A percentile compares a stretch with the other conserved stretches of the same genome.
Evolutionary conservation across 2,888 invertebrate genomes (phyloP).

Genomic region (Chromoteleia sp.): DNA sequence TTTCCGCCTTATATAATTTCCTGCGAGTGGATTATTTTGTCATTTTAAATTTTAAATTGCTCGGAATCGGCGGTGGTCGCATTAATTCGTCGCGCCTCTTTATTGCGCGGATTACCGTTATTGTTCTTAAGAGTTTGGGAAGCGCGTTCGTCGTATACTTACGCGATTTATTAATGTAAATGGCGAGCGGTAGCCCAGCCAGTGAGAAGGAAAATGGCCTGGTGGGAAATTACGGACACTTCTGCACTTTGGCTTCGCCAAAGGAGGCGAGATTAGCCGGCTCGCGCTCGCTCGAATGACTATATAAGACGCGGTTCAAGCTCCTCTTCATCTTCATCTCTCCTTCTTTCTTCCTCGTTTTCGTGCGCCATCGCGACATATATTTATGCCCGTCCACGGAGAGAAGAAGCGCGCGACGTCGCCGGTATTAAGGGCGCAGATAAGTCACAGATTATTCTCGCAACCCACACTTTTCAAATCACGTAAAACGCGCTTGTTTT

Average conservation of each 20-base stretch:
- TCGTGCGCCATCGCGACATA: slow-evolving; percentile 42
- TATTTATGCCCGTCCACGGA: slow-evolving; percentile 45
- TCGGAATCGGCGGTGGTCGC: no score
- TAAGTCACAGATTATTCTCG: slow-evolving; percentile 60
- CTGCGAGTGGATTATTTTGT: slow-evolving; percentile 15
- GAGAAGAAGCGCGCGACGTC: slow-evolving; percentile 36
- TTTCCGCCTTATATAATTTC: no score
- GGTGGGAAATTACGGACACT: slow-evolving; percentile 65
- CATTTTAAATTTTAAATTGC: no score
- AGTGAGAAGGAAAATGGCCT: slow-evolving; percentile 58
- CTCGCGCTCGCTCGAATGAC: slow-evolving; percentile 56
- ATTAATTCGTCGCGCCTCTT: no score
- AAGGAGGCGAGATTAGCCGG: slow-evolving; percentile 62
- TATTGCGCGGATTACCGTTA: no score
- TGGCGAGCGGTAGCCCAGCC: slow-evolving; percentile 34
- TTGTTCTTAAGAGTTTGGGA: no score
- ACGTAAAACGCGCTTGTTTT: slow-evolving; percentile 36
- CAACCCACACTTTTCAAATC: slow-evolving; percentile 51
- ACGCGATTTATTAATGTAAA: slow-evolving; percentile 57
- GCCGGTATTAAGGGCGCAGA: slow-evolving; percentile 55
- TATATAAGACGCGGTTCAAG: slow-evolving; percentile 58
- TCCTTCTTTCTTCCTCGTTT: slow-evolving; percentile 35
- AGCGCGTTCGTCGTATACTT: slow-evolving; percentile 22
- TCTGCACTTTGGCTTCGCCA: slow-evolving; percentile 57
- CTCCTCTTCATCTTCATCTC: slow-evolving; percentile 46